These are phyloP conservation scores for Cyrtonyx montezumae DNA, from an alignment of 2,113 vertebrate species.

Conservation along the genomic window DNA sequence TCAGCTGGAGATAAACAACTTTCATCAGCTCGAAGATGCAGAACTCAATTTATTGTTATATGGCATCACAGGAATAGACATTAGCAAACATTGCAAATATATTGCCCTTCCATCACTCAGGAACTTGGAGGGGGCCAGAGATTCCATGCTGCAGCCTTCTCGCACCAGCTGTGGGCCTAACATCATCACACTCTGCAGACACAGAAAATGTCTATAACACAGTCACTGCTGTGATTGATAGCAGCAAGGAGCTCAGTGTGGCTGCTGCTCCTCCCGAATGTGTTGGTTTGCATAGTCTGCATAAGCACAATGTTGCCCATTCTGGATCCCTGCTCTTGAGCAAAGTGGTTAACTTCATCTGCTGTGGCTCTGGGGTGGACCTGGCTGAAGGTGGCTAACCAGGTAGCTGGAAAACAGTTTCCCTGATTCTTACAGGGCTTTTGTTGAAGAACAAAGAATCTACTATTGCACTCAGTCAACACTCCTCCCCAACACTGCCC, in stretches of 20 bases:
- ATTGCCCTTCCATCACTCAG: slow-evolving; percentile 31
- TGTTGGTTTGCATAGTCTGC: background rate
- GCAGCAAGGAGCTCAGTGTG: background rate
- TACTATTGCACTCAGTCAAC: background rate
- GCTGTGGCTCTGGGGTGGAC: background rate
- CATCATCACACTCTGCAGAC: background rate
- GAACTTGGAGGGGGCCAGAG: background rate
- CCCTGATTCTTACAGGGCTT: background rate
- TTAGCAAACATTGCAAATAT: background rate
- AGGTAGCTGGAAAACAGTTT: background rate
- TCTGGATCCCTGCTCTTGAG: background rate
- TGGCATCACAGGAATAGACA: background rate
- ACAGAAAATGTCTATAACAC: background rate
- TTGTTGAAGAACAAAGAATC: background rate
- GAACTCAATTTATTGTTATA: slow-evolving; percentile 29
- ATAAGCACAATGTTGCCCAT: background rate
- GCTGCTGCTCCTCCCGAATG: background rate
- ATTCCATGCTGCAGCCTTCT: background rate
- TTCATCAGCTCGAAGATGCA: slow-evolving; percentile 25
- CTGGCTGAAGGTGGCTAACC: rapidly evolving
- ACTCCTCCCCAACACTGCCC: background rate
- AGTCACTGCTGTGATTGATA: background rate
- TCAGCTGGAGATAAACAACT: slow-evolving; percentile 40
- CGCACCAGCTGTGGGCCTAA: background rate
- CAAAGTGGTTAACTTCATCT: background rate